These are phyloP conservation scores for Sebastes itinus DNA, from an alignment of 2,797 vertebrate species.

Conservation along the genomic window DNA sequence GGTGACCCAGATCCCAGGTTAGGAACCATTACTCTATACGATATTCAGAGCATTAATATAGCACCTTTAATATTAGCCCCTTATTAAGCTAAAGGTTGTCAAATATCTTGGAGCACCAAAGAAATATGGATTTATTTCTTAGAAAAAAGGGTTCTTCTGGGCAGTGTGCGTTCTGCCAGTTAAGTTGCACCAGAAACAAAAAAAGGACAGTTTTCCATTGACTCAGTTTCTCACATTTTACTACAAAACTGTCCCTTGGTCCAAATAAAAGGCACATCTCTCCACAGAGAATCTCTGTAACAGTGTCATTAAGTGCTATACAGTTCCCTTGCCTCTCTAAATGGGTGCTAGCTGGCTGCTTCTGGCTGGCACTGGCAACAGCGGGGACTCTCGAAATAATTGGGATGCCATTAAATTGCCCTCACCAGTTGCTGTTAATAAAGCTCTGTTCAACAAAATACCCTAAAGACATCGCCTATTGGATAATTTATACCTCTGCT, in stretches of 20 bases:
- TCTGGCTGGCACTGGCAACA: slow-evolving; percentile 56
- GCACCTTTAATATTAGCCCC: neutral
- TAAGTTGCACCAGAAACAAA: slow-evolving; percentile 15
- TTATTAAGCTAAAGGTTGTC: neutral
- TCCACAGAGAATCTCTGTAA: slow-evolving; percentile 66
- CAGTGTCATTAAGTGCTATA: slow-evolving; percentile 65
- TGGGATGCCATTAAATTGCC: slow-evolving; percentile 72
- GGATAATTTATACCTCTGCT: slow-evolving; percentile 77
- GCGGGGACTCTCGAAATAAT: slow-evolving; percentile 72
- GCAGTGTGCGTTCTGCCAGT: neutral
- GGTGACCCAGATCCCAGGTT: no score
- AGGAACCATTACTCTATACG: no score
- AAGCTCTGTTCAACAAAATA: slow-evolving; percentile 70
- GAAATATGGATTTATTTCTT: neutral
- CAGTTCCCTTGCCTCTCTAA: slow-evolving; percentile 63
- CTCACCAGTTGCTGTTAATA: slow-evolving; percentile 74
- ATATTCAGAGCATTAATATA: no score
- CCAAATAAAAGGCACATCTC: slow-evolving; percentile 64
- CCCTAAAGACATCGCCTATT: slow-evolving; percentile 70
- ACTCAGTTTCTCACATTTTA: slow-evolving; percentile 46
- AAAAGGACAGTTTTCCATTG: slow-evolving; percentile 18
- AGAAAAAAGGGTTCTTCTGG: neutral
- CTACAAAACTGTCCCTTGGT: slow-evolving; percentile 63
- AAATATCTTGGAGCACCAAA: neutral
- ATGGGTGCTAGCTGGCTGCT: slow-evolving; percentile 60